Percentiles rank a stretch among this genome's conserved stretches.
phyloP scores from a whole-genome alignment of 2,888 invertebrate species.

The Drosophila longiperda region DNA sequence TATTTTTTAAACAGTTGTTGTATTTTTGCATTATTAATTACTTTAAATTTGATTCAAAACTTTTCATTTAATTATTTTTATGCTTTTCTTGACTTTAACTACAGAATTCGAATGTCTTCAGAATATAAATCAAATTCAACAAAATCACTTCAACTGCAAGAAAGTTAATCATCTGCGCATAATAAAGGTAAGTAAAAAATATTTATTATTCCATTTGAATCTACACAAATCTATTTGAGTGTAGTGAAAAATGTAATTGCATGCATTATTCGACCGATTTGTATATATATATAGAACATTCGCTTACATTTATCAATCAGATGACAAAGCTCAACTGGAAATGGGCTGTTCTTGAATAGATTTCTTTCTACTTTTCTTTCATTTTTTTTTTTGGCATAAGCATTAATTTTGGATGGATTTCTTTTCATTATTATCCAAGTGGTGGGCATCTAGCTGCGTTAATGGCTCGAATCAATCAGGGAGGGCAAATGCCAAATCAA shows the following conservation, averaged over 20 bases:
- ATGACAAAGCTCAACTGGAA: not conserved
- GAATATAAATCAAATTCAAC: not conserved
- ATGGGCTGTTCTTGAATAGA: conserved; percentile 5
- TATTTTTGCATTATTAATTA: not conserved
- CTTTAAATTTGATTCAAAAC: not conserved
- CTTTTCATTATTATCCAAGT: not conserved
- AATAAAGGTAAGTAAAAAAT: not conserved
- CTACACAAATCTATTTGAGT: not conserved
- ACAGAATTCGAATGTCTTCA: not conserved
- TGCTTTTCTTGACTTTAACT: not conserved
- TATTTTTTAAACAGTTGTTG: not conserved
- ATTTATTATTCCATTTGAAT: not conserved
- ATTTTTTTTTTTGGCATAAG: not conserved
- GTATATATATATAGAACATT: not conserved
- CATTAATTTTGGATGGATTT: conserved; percentile 6
- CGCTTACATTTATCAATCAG: conserved; percentile 27
- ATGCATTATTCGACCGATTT: not conserved
- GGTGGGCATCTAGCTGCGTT: conserved; percentile 47
- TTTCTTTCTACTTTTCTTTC: not conserved
- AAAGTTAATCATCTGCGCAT: not conserved
- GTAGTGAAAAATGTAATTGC: conserved; percentile 17
- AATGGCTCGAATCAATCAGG: conserved; percentile 68
- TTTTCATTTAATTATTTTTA: not conserved
- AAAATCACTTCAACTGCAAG: not conserved
- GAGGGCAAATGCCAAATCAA: conserved; percentile 74